Base-by-base conservation (phyloP, 2,113 vertebrate species). In the Nasalis larvatus region DNA sequence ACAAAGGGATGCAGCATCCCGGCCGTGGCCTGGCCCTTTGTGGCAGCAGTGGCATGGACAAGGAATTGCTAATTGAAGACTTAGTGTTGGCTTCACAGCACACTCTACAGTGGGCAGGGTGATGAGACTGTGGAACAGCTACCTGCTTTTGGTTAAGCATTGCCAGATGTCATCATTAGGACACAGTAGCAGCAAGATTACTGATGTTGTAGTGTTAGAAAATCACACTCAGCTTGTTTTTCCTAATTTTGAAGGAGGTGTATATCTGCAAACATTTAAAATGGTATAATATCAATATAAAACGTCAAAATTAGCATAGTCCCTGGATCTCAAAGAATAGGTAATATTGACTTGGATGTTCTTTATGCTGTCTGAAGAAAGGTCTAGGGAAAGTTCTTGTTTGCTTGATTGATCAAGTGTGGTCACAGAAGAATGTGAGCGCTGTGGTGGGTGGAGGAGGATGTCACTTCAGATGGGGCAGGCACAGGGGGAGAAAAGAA, bases 231-330 rank as follows among this genome's bases (percentile, higher is more conserved):
- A 60, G 42, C 49, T 94, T 91, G 8, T 42, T 92, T 92, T 76
- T 66, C 71, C 91, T 84, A 54, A 82, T 91, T 83, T 86, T 35
- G 78, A 94, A 83, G 63, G 74, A 71, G 52, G 58, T 96, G 56
- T 52, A 10, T 87, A 68, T 87, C 60, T 86, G 86, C 73, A 96
- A 90, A 71, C 40, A 82, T 94, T 96, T 94, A 49, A 91, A 94
- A 82, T 37, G 35, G n/a, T 68, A 3, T 80, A 84, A 35, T 45
- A 83, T 90, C 89, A 81, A 4, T 68, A 49, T 91, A 94, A 89
- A 86, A 92, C 73, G 37, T 73, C 86, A 91, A 85, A 45, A 52
- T 87, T 45, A 90, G 54, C 47, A 27, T 35, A 80, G 69, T 68
- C 40, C 69, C 35, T 56, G 21, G 73, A 92, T 69, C 52, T 45